phyloP scores from a whole-genome alignment of 2,797 vertebrate species.

The Hypotaenidia philippensis region DNA sequence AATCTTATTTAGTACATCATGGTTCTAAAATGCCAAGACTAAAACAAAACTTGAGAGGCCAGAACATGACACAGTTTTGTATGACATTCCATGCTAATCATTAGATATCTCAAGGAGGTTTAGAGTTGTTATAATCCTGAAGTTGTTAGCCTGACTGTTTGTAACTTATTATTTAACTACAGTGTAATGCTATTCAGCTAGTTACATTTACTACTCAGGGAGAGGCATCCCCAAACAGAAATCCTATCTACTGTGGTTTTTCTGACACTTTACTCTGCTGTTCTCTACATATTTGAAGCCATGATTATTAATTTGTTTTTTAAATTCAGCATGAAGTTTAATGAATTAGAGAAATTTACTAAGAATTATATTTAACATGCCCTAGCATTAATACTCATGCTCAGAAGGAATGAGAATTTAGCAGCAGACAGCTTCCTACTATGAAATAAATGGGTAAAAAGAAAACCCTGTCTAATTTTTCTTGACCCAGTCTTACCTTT shows the following conservation, averaged over 20 bases:
- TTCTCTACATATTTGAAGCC: constrained; percentile 5
- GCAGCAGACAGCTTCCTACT: not conserved
- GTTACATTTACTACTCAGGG: not conserved
- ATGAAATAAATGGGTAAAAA: not conserved
- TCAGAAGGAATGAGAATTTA: not conserved
- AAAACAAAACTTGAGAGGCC: constrained; percentile 64
- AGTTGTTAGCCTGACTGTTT: constrained; percentile 67
- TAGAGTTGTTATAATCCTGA: constrained; percentile 61
- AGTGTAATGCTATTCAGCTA: not conserved
- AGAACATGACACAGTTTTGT: constrained; percentile 67
- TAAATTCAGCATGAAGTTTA: constrained; percentile 58
- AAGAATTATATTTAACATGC: constrained; percentile 9
- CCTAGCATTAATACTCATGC: not conserved
- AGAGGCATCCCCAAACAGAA: constrained; percentile 41
- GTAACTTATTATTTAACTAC: constrained; percentile 67
- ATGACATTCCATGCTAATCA: constrained; percentile 77
- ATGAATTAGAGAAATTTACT: constrained; percentile 49
- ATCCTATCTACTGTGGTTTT: not conserved
- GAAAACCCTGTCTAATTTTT: not conserved
- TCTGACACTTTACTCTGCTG: constrained; percentile 26
- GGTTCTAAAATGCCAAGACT: constrained; percentile 67
- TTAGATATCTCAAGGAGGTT: constrained; percentile 54
- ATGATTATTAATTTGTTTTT: constrained; percentile 43
- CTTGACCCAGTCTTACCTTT: not conserved
- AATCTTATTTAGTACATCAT: constrained; percentile 19